Evolutionary conservation across 2,888 invertebrate species (phyloP).

Genomic region (Stomorhina lunata): DNA sequence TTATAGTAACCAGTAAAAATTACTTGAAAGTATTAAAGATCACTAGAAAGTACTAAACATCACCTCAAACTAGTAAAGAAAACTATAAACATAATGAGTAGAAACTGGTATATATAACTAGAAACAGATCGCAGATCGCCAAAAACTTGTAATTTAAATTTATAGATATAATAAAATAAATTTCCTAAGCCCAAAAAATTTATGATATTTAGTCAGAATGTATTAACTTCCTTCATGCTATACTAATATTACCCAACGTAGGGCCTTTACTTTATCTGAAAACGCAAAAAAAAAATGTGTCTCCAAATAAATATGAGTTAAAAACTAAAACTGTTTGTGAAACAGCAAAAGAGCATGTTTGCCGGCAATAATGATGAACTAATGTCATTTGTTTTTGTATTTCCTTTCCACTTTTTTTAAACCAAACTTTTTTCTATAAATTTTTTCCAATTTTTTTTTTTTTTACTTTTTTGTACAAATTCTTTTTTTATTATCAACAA

Average conservation of each 20-base stretch:
- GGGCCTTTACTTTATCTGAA: neutral
- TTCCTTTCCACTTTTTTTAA: slow-evolving; percentile 46
- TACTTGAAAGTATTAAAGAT: too few relatives aligned
- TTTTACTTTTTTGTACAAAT: neutral
- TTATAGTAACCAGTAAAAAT: too few relatives aligned
- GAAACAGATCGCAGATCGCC: too few relatives aligned
- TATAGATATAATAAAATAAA: too few relatives aligned
- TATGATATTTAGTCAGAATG: too few relatives aligned
- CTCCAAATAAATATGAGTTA: slow-evolving; percentile 15
- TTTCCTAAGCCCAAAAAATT: too few relatives aligned
- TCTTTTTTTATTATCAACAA: slow-evolving; percentile 40
- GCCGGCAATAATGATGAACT: slow-evolving; percentile 64
- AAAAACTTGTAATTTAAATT: too few relatives aligned
- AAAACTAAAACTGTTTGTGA: slow-evolving; percentile 52
- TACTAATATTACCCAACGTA: neutral
- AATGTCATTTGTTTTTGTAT: slow-evolving; percentile 55
- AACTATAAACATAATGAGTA: too few relatives aligned
- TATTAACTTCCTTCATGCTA: too few relatives aligned
- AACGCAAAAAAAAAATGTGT: neutral
- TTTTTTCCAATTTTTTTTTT: neutral
- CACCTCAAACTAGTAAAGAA: too few relatives aligned
- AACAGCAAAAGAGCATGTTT: slow-evolving; percentile 65
- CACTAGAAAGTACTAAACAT: too few relatives aligned
- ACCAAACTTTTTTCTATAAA: slow-evolving; percentile 14
- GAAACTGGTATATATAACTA: too few relatives aligned